Conservation (phyloP, 2,888 invertebrate genomes). For the Polyploca ridens region DNA sequence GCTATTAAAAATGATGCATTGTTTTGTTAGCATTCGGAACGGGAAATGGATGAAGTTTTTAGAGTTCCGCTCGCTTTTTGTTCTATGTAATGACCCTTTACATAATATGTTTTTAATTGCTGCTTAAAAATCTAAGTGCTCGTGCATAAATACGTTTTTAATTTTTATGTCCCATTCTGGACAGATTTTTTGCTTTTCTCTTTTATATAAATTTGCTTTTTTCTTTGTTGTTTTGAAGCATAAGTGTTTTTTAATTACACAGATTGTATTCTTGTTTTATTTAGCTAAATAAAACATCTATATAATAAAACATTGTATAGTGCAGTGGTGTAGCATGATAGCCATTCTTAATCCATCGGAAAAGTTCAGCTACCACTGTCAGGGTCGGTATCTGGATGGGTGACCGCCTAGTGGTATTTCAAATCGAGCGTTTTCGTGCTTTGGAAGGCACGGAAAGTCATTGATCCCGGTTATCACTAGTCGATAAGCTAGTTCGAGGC, state of each 20-base stretch:
- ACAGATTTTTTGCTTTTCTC: background rate
- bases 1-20: slow-evolving; percentile 47
- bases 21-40: slow-evolving; percentile 39
- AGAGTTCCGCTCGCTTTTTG: slow-evolving; percentile 8
- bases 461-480: no score
- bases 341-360: no score
- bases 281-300: background rate
- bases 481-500: no score
- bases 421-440: no score
- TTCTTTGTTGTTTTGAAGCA: background rate
- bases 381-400: no score
- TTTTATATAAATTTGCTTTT: background rate
- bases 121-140: slow-evolving; percentile 2
- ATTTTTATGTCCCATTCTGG: slow-evolving; percentile 8
- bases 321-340: no score
- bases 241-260: slow-evolving; percentile 1
- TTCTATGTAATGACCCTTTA: slow-evolving; percentile 1
- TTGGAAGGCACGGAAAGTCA: no score
- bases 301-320: background rate
- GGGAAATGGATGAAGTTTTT: slow-evolving; percentile 26
- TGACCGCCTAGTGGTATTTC: no score
- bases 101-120: slow-evolving; percentile 11
- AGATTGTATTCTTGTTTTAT: no score
- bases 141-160: background rate
- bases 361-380: no score